Conservation (phyloP, 2,888 invertebrate species). For the Lamellibrachia satsuma region DNA sequence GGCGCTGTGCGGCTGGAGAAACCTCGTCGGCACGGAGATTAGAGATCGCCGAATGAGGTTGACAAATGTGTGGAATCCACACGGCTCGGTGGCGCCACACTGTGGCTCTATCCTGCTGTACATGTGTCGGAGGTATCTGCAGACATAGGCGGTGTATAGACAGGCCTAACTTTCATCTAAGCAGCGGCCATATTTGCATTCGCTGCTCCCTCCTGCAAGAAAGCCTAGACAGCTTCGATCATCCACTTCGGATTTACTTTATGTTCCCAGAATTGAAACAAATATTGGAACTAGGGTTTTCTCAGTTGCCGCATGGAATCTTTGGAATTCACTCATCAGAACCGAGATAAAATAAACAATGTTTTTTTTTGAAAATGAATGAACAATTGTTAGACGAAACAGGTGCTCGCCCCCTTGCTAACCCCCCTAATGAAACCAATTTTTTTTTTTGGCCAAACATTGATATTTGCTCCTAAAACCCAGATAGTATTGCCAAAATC, state of each 20-base stretch:
- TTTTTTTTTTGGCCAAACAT: neutral
- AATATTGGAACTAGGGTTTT: too few relatives aligned
- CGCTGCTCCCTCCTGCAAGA: too few relatives aligned
- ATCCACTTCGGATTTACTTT: too few relatives aligned
- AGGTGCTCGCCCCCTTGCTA: too few relatives aligned
- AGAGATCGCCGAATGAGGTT: constrained; percentile 20
- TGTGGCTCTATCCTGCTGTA: neutral
- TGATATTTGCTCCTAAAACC: neutral
- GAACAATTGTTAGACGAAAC: too few relatives aligned
- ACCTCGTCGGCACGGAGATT: constrained; percentile 18
- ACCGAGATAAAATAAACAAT: too few relatives aligned
- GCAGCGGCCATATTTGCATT: too few relatives aligned
- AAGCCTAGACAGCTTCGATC: too few relatives aligned
- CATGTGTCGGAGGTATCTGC: neutral
- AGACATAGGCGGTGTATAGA: neutral
- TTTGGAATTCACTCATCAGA: too few relatives aligned
- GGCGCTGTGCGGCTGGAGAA: constrained; percentile 9
- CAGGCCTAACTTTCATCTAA: neutral
- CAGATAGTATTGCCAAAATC: neutral
- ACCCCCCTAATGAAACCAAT: neutral
- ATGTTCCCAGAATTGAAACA: too few relatives aligned
- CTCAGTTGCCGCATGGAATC: too few relatives aligned
- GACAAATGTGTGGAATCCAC: neutral
- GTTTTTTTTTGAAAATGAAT: too few relatives aligned
- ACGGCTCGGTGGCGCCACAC: neutral